These are phyloP conservation scores for Osmerus mordax DNA, from an alignment of 2,113 vertebrate genomes.

Conservation along the genomic window DNA sequence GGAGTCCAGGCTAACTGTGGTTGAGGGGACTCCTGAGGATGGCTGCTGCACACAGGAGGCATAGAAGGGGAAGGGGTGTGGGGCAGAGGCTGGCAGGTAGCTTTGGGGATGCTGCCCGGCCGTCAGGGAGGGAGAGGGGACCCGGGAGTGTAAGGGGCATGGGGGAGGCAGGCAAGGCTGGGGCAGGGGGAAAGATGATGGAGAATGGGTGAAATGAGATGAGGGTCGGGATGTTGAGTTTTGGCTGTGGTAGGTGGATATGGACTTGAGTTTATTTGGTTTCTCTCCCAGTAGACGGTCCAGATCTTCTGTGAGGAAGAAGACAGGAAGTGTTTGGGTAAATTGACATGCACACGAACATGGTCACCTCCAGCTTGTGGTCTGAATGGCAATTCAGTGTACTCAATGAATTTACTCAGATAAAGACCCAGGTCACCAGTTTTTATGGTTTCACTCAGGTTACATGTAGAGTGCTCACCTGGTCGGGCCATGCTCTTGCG, in stretches of 20 bases:
- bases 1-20: conserved; percentile 60
- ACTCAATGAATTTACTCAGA: no score
- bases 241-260: conserved; percentile 55
- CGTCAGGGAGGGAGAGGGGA: conserved; percentile 50
- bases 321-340: background rate
- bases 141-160: conserved; percentile 51
- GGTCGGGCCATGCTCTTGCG: conserved; percentile 96
- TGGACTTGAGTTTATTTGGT: conserved; percentile 73
- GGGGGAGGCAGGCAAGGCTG: conserved; percentile 48
- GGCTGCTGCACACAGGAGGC: conserved; percentile 68
- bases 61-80: conserved; percentile 71
- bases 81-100: conserved; percentile 40
- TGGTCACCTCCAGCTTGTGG: no score
- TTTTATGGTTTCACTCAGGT: background rate
- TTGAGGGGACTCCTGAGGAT: conserved; percentile 56
- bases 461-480: conserved; percentile 68
- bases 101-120: conserved; percentile 43
- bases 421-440: no score
- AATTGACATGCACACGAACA: background rate
- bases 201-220: conserved; percentile 53
- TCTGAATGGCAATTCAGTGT: no score
- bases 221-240: conserved; percentile 33
- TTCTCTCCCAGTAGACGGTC: conserved; percentile 86
- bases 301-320: conserved; percentile 78
- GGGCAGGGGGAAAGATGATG: conserved; percentile 52